Evolutionary conservation across 2,113 vertebrate genomes (phyloP).

Genomic region (Odontophorus gujanensis): DNA sequence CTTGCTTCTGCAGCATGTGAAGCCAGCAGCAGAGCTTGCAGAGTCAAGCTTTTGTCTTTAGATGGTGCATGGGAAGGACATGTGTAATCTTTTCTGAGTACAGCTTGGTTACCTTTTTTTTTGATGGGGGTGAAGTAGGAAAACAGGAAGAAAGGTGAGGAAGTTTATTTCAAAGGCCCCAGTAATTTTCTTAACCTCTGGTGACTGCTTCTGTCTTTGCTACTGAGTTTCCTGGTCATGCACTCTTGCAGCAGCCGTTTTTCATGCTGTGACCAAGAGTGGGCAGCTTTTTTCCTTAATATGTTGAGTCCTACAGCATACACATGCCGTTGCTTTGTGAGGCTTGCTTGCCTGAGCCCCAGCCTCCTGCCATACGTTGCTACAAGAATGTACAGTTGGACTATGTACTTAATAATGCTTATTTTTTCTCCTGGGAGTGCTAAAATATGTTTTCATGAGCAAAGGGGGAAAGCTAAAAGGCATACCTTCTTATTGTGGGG

Average conservation of each 20-base stretch:
- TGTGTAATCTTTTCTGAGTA: rapidly evolving
- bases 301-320: not conserved
- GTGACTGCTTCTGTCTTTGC: not conserved
- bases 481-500: not conserved
- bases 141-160: not conserved
- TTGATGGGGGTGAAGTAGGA: too few relatives aligned
- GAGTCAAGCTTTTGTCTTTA: not conserved
- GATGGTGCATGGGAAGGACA: not conserved
- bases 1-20: rapidly evolving
- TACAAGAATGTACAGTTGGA: not conserved
- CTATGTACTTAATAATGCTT: not conserved
- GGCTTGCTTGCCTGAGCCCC: not conserved
- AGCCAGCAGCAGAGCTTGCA: not conserved
- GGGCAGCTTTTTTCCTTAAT: not conserved
- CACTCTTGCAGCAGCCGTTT: rapidly evolving
- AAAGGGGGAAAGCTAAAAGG: not conserved
- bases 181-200: not conserved
- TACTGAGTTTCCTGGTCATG: rapidly evolving
- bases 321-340: rapidly evolving
- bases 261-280: not conserved
- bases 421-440: rapidly evolving
- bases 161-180: not conserved
- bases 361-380: not conserved
- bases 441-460: not conserved
- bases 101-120: not conserved